phyloP scores from a whole-genome alignment of 2,113 vertebrate genomes.

The Osmerus mordax region DNA sequence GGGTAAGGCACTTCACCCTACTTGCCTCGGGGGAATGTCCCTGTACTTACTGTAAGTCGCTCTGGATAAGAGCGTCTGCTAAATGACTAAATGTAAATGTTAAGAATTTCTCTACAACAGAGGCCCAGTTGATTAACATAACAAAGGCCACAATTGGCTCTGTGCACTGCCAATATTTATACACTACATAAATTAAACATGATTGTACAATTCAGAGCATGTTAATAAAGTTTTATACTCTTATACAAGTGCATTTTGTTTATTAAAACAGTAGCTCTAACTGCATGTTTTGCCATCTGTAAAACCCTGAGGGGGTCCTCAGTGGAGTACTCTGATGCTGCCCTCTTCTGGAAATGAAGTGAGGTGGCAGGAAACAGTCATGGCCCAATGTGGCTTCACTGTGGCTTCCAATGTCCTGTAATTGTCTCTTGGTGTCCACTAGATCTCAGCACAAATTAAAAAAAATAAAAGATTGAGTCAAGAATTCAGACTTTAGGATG shows the following conservation, averaged over 20 bases:
- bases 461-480: too few relatives aligned
- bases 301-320: not conserved
- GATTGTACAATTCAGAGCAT: not conserved
- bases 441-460: not conserved
- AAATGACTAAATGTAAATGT: too few relatives aligned
- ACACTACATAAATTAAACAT: conserved; percentile 14
- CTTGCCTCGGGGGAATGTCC: too few relatives aligned
- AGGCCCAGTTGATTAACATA: not conserved
- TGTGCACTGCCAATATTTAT: conserved; percentile 9
- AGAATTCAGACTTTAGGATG: not conserved
- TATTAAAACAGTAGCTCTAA: not conserved
- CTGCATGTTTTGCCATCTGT: not conserved
- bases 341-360: conserved; percentile 10
- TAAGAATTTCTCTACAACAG: not conserved
- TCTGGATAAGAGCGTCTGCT: too few relatives aligned
- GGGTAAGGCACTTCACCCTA: too few relatives aligned
- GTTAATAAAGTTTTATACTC: not conserved
- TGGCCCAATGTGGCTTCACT: not conserved
- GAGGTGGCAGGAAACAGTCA: not conserved
- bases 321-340: conserved; percentile 6
- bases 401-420: not conserved
- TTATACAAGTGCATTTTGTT: not conserved
- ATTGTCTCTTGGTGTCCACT: not conserved
- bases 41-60: too few relatives aligned
- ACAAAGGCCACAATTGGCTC: not conserved